phyloP scores from a whole-genome alignment of 1,140 invertebrate species.

The Aleiodes sp. region DNA sequence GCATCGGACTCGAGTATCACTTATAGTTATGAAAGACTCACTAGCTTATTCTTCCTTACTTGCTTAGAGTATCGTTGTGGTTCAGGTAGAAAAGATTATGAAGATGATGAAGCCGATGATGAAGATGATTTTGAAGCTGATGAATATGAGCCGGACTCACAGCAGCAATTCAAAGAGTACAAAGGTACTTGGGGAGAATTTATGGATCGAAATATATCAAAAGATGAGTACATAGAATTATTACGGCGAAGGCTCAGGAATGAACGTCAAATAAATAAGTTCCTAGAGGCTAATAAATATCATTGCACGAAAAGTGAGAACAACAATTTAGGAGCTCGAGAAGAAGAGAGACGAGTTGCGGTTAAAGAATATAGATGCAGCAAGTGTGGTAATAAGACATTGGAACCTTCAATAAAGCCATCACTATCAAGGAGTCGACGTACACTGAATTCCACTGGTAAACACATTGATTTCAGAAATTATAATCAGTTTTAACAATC shows the following conservation, averaged over 20 bases:
- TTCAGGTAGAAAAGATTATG: constrained; percentile 41
- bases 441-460: too few species aligned
- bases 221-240: neutral
- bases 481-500: too few species aligned
- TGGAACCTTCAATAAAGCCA: neutral
- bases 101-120: constrained; percentile 46
- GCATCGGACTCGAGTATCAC: too few species aligned
- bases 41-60: too few species aligned
- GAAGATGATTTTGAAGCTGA: constrained; percentile 47
- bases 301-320: neutral
- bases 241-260: neutral
- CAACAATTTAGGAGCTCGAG: neutral
- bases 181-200: neutral
- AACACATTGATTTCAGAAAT: too few species aligned
- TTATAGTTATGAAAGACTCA: too few species aligned
- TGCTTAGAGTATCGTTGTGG: constrained; percentile 21
- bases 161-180: neutral
- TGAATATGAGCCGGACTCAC: neutral
- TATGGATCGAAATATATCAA: neutral
- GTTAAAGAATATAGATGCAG: neutral
- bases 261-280: too few species aligned
- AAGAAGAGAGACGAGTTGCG: neutral
- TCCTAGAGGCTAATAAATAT: too few species aligned
- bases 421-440: neutral
- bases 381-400: neutral